Evolutionary conservation across 2,888 invertebrate species (phyloP).

Genomic region (Mycalesis mineus): DNA sequence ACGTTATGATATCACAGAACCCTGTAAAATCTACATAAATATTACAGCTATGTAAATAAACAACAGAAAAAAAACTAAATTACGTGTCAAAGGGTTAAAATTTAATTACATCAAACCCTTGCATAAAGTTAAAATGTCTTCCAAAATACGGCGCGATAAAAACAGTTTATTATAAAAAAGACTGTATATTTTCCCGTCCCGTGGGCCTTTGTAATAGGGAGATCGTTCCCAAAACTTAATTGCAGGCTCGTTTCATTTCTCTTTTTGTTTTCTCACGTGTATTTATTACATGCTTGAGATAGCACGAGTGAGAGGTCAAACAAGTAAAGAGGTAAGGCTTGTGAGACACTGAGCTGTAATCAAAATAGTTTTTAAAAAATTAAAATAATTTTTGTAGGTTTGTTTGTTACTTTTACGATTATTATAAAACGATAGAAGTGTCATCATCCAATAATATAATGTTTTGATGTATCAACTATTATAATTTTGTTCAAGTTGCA

Average conservation of each 20-base stretch:
- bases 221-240: constrained; percentile 3
- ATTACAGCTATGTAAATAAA: too few species aligned
- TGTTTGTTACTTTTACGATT: too few species aligned
- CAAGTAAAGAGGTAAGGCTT: neutral
- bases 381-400: too few species aligned
- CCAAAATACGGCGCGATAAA: neutral
- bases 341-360: neutral
- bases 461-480: too few species aligned
- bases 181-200: neutral
- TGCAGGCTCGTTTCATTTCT: neutral
- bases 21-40: too few species aligned
- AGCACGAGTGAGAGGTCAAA: constrained; percentile 14
- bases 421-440: too few species aligned
- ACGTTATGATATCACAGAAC: too few species aligned
- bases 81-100: too few species aligned
- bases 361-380: too few species aligned
- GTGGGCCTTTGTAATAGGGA: neutral
- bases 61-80: too few species aligned
- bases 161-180: neutral
- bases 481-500: too few species aligned
- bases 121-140: neutral
- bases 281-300: constrained; percentile 18
- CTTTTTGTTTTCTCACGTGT: constrained; percentile 15
- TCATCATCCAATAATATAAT: too few species aligned
- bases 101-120: neutral